Conservation (phyloP, 2,797 vertebrate species). For the Halcyon leucocephala region DNA sequence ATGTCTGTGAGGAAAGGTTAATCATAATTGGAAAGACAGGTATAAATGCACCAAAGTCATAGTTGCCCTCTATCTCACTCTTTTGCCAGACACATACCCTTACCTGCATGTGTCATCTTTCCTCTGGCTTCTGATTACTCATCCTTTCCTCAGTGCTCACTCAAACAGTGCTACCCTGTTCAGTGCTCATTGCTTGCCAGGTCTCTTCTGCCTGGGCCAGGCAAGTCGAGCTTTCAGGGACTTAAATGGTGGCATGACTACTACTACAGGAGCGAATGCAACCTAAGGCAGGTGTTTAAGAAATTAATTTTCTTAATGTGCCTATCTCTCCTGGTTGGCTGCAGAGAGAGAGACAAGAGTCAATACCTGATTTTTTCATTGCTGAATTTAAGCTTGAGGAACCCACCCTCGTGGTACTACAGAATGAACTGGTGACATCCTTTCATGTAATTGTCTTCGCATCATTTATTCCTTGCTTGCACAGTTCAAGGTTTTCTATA, state of each 20-base stretch:
- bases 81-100: background rate
- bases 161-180: accelerated
- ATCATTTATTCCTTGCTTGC: background rate
- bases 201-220: background rate
- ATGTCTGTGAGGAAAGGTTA: background rate
- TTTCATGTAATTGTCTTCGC: background rate
- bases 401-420: background rate
- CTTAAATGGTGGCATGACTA: accelerated
- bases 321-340: background rate
- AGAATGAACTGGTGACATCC: background rate
- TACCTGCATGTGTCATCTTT: background rate
- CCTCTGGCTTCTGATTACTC: background rate
- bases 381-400: background rate
- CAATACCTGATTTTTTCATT: background rate
- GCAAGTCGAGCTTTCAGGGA: background rate
- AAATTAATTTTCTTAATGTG: background rate
- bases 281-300: background rate
- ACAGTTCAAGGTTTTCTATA: background rate
- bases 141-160: accelerated
- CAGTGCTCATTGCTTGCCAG: background rate
- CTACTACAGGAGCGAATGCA: background rate
- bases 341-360: background rate
- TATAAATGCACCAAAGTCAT: background rate
- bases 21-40: background rate
- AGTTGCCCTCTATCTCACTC: background rate